Evolutionary conservation across 2,113 vertebrate genomes (phyloP).

Genomic region (Bufo bufo): DNA sequence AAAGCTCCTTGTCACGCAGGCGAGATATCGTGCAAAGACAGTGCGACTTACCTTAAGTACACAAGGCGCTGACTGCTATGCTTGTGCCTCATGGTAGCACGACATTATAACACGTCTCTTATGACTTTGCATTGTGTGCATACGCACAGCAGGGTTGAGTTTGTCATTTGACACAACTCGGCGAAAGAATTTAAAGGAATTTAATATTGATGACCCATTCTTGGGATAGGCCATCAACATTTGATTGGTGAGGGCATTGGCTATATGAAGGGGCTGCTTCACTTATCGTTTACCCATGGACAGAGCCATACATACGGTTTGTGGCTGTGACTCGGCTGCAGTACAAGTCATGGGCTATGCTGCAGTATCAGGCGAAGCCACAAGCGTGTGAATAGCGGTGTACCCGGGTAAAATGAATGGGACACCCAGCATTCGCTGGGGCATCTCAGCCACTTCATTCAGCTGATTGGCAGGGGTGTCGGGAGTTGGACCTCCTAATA

Average conservation of each 20-base stretch:
- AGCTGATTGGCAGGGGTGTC: too few relatives aligned
- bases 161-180: background rate
- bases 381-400: background rate
- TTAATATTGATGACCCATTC: too few relatives aligned
- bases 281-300: background rate
- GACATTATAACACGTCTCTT: background rate
- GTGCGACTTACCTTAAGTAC: background rate
- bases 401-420: background rate
- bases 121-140: background rate
- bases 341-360: background rate
- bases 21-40: background rate
- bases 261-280: background rate
- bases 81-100: slow-evolving; percentile 3
- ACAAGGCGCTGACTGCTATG: background rate
- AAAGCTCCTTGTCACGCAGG: slow-evolving; percentile 22
- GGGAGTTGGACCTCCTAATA: too few relatives aligned
- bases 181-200: too few relatives aligned
- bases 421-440: too few relatives aligned
- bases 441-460: too few relatives aligned
- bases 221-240: too few relatives aligned
- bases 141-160: background rate
- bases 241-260: too few relatives aligned
- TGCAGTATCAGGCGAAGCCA: background rate
- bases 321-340: background rate
- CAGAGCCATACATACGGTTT: background rate